phyloP scores from a whole-genome alignment of 2,888 invertebrate genomes.

The Trilocha varians region DNA sequence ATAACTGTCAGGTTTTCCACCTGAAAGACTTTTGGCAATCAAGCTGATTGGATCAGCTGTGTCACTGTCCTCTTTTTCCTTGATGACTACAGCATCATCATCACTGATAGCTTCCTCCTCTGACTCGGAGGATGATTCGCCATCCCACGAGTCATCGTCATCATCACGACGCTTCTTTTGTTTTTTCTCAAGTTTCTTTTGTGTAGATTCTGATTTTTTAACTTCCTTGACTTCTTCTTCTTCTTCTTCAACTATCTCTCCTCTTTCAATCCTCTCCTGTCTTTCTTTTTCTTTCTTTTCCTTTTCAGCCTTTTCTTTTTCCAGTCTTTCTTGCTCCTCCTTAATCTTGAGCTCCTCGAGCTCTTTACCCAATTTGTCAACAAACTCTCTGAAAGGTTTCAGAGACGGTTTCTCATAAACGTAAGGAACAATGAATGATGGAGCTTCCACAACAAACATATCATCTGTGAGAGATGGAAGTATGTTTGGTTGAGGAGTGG shows the following conservation, averaged over 20 bases:
- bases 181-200: constrained; percentile 47
- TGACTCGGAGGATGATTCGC: constrained; percentile 67
- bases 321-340: constrained; percentile 47
- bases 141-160: constrained; percentile 76
- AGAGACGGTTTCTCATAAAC: constrained; percentile 93
- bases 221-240: constrained; percentile 31
- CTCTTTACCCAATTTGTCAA: constrained; percentile 77
- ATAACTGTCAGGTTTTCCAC: constrained; percentile 78
- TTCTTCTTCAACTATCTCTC: constrained; percentile 25
- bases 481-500: constrained; percentile 57
- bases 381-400: constrained; percentile 83
- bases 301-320: constrained; percentile 45
- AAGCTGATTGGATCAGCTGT: constrained; percentile 60
- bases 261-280: constrained; percentile 47
- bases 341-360: constrained; percentile 66
- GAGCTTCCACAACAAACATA: constrained; percentile 94
- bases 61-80: constrained; percentile 71
- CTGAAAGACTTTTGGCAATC: constrained; percentile 53
- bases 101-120: constrained; percentile 63
- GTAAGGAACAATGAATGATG: constrained; percentile 94
- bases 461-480: constrained; percentile 91
- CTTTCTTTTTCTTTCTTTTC: constrained; percentile 57
- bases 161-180: constrained; percentile 54
- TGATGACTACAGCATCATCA: constrained; percentile 68
- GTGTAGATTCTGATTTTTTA: constrained; percentile 31